Conservation (phyloP, 2,797 vertebrate genomes). For the Potorous gilbertii region DNA sequence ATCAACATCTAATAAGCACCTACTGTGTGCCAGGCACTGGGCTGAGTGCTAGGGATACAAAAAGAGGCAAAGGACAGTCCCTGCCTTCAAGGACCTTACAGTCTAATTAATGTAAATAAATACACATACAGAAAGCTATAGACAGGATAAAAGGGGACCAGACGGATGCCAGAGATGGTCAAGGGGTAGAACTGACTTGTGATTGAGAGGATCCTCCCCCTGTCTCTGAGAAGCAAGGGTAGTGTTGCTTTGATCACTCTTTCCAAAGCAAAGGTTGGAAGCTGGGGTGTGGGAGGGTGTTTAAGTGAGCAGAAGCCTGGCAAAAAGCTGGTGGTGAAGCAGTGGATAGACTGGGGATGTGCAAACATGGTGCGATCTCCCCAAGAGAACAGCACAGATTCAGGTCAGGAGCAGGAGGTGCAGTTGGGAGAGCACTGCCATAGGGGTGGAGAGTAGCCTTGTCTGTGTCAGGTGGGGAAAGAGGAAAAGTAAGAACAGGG, state of each 20-base stretch:
- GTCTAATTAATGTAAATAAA: background rate
- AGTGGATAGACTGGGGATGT: background rate
- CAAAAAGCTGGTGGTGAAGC: background rate
- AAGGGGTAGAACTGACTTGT: background rate
- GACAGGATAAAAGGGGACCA: background rate
- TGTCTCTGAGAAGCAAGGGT: background rate
- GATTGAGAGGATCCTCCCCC: background rate
- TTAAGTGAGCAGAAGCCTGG: background rate
- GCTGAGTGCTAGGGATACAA: background rate
- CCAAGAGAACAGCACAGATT: background rate
- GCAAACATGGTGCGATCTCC: background rate
- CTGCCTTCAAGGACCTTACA: background rate
- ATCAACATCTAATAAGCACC: background rate
- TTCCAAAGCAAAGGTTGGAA: background rate
- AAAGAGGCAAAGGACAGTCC: background rate
- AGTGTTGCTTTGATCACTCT: background rate
- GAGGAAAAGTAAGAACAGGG: background rate
- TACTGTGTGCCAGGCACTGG: background rate
- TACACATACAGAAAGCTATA: background rate
- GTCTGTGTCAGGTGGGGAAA: background rate
- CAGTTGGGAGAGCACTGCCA: background rate
- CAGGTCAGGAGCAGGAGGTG: background rate
- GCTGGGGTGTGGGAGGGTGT: background rate
- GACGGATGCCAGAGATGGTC: background rate
- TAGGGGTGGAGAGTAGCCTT: background rate